These are phyloP conservation scores for Ophonus ardosiacus DNA, from an alignment of 2,888 invertebrate genomes.

Conservation along the genomic window DNA sequence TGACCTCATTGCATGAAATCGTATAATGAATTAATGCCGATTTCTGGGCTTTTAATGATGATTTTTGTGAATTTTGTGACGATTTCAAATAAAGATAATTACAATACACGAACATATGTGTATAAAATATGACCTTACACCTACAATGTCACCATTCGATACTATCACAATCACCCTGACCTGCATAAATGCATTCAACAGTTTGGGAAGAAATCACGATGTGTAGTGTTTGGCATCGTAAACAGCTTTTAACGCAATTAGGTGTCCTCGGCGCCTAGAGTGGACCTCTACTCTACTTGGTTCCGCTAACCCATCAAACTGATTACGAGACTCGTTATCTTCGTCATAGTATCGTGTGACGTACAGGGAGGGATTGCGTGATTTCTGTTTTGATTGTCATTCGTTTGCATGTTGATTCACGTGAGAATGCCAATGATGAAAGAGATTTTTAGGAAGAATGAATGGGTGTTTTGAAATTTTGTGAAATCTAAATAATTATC, in stretches of 20 bases:
- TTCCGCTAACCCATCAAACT: constrained; percentile 35
- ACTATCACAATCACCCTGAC: not conserved
- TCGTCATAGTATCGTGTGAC: constrained; percentile 15
- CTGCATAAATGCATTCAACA: not conserved
- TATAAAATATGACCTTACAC: not conserved
- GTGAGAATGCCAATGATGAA: not conserved
- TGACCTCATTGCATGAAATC: too few species aligned
- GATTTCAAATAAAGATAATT: not conserved
- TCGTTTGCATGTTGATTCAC: not conserved
- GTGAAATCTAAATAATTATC: not conserved
- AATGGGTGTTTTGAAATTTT: not conserved
- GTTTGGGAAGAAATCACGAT: not conserved
- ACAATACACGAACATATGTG: not conserved
- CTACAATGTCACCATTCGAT: not conserved
- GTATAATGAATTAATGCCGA: too few species aligned
- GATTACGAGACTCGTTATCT: constrained; percentile 34
- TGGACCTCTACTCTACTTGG: not conserved
- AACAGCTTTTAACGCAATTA: constrained; percentile 26
- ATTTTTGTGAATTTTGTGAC: too few species aligned
- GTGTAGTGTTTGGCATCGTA: not conserved
- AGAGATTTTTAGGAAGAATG: not conserved
- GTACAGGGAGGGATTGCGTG: not conserved
- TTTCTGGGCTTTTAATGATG: too few species aligned
- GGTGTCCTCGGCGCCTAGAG: not conserved
- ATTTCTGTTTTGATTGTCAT: not conserved